Evolutionary conservation across 1,140 invertebrate species (phyloP).

Genomic region (Anastrepha ludens): DNA sequence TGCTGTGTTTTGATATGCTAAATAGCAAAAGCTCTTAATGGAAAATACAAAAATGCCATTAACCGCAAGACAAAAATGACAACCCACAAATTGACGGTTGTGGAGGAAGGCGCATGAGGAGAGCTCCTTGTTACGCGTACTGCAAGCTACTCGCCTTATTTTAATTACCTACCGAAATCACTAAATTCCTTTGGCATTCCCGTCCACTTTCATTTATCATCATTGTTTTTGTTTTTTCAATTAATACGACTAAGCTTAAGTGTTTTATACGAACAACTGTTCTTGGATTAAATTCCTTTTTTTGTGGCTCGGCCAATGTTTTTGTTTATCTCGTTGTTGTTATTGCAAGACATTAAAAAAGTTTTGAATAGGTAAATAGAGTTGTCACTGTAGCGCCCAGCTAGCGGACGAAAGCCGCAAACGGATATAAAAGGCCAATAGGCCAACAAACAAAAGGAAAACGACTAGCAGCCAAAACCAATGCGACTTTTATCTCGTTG

Average conservation of each 20-base stretch:
- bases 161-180: slow-evolving; percentile 14
- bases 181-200: background rate
- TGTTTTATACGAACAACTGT: background rate
- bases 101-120: background rate
- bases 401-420: background rate
- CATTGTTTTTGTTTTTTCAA: slow-evolving; percentile 32
- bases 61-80: background rate
- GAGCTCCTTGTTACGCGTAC: background rate
- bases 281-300: background rate
- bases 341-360: slow-evolving; percentile 17
- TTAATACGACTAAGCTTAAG: slow-evolving; percentile 44
- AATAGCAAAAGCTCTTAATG: background rate
- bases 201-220: background rate
- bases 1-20: background rate
- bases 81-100: background rate
- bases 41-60: background rate
- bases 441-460: background rate
- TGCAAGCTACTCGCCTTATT: background rate
- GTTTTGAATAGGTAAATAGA: slow-evolving; percentile 45
- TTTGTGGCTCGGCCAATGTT: slow-evolving; percentile 18
- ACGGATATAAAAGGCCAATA: background rate
- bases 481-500: slow-evolving; percentile 12
- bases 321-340: slow-evolving; percentile 44
- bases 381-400: slow-evolving; percentile 19
- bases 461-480: slow-evolving; percentile 20